phyloP scores from a whole-genome alignment of 2,797 vertebrate genomes.

The Falco cherrug region DNA sequence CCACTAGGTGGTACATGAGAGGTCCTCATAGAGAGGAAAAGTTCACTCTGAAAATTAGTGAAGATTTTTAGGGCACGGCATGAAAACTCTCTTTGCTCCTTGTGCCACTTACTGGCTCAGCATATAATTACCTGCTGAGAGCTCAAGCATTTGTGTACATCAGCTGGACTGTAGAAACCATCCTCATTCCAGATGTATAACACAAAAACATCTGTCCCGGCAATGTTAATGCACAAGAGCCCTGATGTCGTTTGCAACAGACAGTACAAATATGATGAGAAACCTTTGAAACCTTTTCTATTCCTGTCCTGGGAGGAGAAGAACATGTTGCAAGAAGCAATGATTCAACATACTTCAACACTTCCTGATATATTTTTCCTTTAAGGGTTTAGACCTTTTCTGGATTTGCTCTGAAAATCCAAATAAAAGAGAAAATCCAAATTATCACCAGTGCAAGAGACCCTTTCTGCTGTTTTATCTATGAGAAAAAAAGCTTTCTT shows the following conservation, averaged over 20 bases:
- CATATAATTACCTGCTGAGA: background rate
- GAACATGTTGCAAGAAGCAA: background rate
- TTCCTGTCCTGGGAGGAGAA: background rate
- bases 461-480: conserved; percentile 41
- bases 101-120: background rate
- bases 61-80: background rate
- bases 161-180: background rate
- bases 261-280: background rate
- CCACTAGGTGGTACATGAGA: background rate
- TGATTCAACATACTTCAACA: background rate
- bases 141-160: background rate
- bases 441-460: conserved; percentile 5
- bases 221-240: background rate
- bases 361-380: background rate
- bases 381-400: background rate
- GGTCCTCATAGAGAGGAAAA: background rate
- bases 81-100: background rate
- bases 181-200: background rate
- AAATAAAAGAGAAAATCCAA: background rate
- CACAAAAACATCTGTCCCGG: background rate
- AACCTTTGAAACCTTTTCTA: background rate
- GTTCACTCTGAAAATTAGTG: background rate
- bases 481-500: conserved; percentile 46
- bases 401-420: conserved; percentile 8
- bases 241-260: background rate